Evolutionary conservation across 1,140 invertebrate species (phyloP), one percentile per base, ranked within the genome.

Genomic region (Anagrus nilaparvatae): DNA sequence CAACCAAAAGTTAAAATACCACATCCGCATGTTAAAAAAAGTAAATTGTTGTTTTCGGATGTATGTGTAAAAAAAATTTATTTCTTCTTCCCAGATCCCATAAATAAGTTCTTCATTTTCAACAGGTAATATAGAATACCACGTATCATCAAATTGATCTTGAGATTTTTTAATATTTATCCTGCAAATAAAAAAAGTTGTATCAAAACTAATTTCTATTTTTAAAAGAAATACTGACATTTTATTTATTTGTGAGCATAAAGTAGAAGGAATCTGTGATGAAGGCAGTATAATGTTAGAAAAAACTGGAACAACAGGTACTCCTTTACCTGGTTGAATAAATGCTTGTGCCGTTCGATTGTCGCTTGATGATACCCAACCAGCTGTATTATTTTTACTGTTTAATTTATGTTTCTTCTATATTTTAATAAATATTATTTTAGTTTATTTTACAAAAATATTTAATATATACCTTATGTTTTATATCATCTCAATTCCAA

Each of bases 101-200:
- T 95, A 94, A 1, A 96, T 87, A 2, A 98, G 62, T 58, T 96
- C 92, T 57, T 95, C 89, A 61, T 97, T 97, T 68, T 97, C 94
- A 3, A 97, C 92, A 0, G 93, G 93, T 58, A 97, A 97, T 52
- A 98, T 93, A 25, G 91, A 96, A 61, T 93, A 95, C 90, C 91
- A 97, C 0, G 87, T 92, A 43, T 92, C 87, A 56, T 93, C 88
- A 35, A 68, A 63, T 40, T 72, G 67, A 30, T 74, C 70, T 39
- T 59, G 53, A 46, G 49, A 50, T 28, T 53, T 59, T 44, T 64
- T 69, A 23, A 40, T 46, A 20, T 60, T 48, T 5, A 41, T 42
- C 25, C 56, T 57, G 21, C 40, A 35, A 18, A 44, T 28, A 32
- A 29, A 14, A 47, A 34, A 37, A 20, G 8, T 20, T 18, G 18